A percentile compares a stretch with the other conserved stretches of the same genome.
These are phyloP conservation scores for Babylonia areolata DNA, from an alignment of 1,140 invertebrate genomes.

Conservation along the genomic window DNA sequence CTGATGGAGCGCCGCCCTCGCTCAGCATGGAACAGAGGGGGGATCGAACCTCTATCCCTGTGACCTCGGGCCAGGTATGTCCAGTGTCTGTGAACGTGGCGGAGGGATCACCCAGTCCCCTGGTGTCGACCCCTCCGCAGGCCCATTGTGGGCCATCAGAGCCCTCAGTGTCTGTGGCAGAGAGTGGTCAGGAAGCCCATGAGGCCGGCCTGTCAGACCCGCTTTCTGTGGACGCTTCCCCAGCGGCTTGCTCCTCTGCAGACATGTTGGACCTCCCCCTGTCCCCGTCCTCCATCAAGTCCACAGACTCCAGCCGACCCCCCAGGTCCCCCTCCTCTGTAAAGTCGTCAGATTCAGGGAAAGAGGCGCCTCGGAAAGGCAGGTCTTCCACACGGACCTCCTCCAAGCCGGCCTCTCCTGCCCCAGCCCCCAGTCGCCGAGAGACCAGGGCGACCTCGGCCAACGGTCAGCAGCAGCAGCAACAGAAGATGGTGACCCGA, in stretches of 20 bases:
- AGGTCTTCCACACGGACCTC: neutral
- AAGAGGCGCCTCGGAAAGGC: neutral
- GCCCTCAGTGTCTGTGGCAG: neutral
- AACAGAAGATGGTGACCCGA: constrained; percentile 3
- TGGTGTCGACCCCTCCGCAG: too few relatives aligned
- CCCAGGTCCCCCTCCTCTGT: neutral
- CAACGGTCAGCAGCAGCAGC: neutral
- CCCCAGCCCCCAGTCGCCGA: neutral
- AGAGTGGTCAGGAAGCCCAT: neutral
- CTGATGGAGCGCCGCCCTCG: too few relatives aligned
- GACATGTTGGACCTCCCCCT: neutral
- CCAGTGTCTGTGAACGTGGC: too few relatives aligned
- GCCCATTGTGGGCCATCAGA: too few relatives aligned
- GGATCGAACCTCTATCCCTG: too few relatives aligned
- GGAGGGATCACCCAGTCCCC: too few relatives aligned
- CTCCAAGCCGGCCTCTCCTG: neutral
- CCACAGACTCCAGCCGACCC: neutral
- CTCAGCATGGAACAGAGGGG: too few relatives aligned
- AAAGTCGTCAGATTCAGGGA: constrained; percentile 13
- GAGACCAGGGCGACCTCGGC: neutral
- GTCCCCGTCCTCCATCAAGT: neutral
- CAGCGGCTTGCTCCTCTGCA: neutral
- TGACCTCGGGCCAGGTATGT: too few relatives aligned
- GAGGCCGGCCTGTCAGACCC: neutral
- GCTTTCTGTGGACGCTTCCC: neutral